Percentiles rank a stretch among this genome's conserved stretches.
phyloP scores from a whole-genome alignment of 2,888 invertebrate species.

The Brachycybe producta region DNA sequence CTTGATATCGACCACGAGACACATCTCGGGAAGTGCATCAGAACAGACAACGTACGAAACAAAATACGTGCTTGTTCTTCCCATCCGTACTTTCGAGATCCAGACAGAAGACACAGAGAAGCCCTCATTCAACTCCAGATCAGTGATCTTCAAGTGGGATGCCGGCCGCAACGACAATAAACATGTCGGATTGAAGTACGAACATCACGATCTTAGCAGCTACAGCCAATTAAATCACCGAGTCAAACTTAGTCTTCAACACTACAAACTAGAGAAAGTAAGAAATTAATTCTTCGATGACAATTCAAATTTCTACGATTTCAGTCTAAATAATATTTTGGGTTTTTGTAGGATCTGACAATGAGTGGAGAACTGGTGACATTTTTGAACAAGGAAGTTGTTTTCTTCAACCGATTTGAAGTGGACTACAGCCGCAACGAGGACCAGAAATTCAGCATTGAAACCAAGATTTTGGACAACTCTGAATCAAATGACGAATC shows the following conservation, averaged over 20 bases:
- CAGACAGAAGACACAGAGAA: slow-evolving; percentile 17
- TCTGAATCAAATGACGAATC: neutral
- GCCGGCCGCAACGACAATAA: slow-evolving; percentile 24
- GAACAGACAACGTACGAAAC: too few relatives aligned
- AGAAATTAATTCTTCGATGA: neutral
- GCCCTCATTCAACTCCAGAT: slow-evolving; percentile 11
- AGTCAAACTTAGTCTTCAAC: slow-evolving; percentile 1
- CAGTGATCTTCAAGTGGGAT: slow-evolving; percentile 27
- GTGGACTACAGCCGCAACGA: slow-evolving; percentile 1
- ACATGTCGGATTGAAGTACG: slow-evolving; percentile 23
- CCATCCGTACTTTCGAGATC: slow-evolving; percentile 26
- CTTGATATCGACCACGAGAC: slow-evolving; percentile 17
- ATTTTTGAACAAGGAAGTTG: neutral
- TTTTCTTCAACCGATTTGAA: slow-evolving; percentile 4
- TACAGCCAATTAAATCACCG: slow-evolving; percentile 11
- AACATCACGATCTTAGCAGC: slow-evolving; percentile 18
- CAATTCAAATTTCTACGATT: neutral
- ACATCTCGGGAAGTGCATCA: slow-evolving; percentile 8
- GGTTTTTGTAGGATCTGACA: neutral
- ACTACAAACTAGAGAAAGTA: neutral
- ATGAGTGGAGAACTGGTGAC: slow-evolving; percentile 8
- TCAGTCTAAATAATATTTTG: neutral
- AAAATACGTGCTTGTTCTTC: slow-evolving; percentile 25
- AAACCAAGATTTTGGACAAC: neutral
- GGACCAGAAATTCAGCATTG: slow-evolving; percentile 3